Base-by-base conservation (phyloP, 1,140 invertebrate genomes). In the Heliothis subflexa region DNA sequence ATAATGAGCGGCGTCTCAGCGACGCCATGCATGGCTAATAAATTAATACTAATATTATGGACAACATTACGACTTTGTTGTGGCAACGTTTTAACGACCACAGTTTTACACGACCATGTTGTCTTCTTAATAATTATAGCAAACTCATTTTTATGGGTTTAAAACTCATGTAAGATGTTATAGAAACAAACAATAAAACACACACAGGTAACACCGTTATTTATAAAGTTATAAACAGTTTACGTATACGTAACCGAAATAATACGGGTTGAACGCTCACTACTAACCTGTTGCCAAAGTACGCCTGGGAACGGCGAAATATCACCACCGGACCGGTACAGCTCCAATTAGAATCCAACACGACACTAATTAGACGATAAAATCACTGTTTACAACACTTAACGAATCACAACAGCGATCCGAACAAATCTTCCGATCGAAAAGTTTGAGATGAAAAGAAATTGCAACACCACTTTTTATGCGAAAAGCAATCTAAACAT, bases 321-420 rank as follows among this genome's bases (percentile, higher is more conserved):
- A 75, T 64, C 59, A 64, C 59, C 73, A 80, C 74, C 68, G 61
- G 68, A 54, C 71, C 75, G 74, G 61, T 78, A 66, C 54, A 75
- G 62, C 73, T 78, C 79, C 79, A 80, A 83, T 81, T 72, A 85
- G 80, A 82, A 85, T 80, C 82, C 84, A 78, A 83, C 81, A 81
- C 54, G 82, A 81, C 83, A 83, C 82, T 75, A 81, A 85, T 74
- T 75, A 80, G 25, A 78, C 78, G 55, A 82, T 55, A 78, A 81
- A 81, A 77, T 61, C 80, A 85, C 80, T 78, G 55, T 81, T 82
- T 78, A 75, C 79, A 79, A 77, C 80, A 79, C 80, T 62, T 71
- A 74, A 68, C 55, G 18, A 66, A 70, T 79, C 47, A 54, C 45
- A 45, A 83, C 50, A 55, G 71, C 54, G 13, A 54, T 68, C 25